Conservation (phyloP, 2,113 vertebrate genomes). For the Phrynosoma blainvillii region DNA sequence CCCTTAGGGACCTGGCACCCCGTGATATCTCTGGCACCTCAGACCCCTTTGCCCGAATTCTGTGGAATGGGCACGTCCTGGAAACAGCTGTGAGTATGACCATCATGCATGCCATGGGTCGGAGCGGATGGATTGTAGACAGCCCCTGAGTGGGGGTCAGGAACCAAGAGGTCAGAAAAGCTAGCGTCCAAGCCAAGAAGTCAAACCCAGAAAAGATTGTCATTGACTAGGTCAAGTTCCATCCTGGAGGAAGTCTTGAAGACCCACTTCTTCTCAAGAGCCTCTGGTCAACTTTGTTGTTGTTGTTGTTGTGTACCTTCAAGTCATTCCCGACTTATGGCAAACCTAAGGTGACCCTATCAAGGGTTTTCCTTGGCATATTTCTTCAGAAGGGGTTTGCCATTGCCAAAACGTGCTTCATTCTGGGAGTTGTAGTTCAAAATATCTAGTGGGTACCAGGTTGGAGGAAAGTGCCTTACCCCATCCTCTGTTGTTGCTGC, state of each 20-base stretch:
- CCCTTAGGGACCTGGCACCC: conserved; percentile 87
- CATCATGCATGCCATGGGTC: too few species aligned
- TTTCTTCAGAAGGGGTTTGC: too few species aligned
- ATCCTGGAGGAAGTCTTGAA: not conserved
- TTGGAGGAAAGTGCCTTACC: too few species aligned
- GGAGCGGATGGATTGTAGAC: not conserved
- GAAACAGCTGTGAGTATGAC: conserved; percentile 87
- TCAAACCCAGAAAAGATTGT: not conserved
- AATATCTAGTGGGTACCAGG: too few species aligned
- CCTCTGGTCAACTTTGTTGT: too few species aligned
- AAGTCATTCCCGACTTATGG: too few species aligned
- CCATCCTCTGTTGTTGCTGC: too few species aligned
- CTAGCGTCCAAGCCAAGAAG: not conserved
- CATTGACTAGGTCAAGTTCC: not conserved
- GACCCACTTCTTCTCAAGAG: not conserved
- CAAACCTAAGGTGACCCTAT: too few species aligned
- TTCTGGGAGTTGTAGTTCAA: too few species aligned
- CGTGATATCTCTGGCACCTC: conserved; percentile 89
- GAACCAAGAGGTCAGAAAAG: not conserved
- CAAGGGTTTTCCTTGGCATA: too few species aligned
- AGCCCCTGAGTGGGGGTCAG: not conserved
- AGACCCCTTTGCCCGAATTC: conserved; percentile 87
- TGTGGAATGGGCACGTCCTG: conserved; percentile 83
- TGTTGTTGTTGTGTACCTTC: too few species aligned
- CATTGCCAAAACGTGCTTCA: too few species aligned